phyloP scores from a whole-genome alignment of 2,113 vertebrate genomes.

The Pygoscelis antarcticus region DNA sequence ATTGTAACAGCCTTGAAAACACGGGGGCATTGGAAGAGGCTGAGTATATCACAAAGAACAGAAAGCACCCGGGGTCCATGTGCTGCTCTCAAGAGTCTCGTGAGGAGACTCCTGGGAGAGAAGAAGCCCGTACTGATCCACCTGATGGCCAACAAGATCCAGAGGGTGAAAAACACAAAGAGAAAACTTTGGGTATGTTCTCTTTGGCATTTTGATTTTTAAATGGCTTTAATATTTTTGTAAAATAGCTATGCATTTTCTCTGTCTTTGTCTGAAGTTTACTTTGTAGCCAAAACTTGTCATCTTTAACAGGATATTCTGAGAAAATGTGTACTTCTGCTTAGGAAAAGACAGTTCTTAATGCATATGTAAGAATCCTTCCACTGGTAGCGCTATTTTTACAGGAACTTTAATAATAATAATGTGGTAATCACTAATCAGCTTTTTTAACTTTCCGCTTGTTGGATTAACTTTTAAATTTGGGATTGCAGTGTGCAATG shows the following conservation, averaged over 20 bases:
- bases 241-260: not conserved
- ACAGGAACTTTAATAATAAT: not conserved
- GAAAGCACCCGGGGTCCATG: constrained; percentile 42
- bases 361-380: not conserved
- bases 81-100: constrained; percentile 79
- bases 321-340: not conserved
- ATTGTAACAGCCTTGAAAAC: constrained; percentile 50
- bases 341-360: not conserved
- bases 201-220: not conserved
- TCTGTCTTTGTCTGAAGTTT: not conserved
- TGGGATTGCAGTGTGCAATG: not conserved
- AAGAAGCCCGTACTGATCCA: constrained; percentile 85
- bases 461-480: not conserved
- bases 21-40: not conserved
- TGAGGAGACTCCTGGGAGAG: constrained; percentile 87
- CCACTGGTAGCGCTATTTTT: not conserved
- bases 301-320: not conserved
- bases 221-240: not conserved
- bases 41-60: constrained; percentile 66
- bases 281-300: not conserved
- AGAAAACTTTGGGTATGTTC: constrained; percentile 86
- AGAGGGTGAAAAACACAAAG: constrained; percentile 79
- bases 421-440: not conserved
- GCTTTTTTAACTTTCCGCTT: not conserved
- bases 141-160: constrained; percentile 86